phyloP scores from a whole-genome alignment of 2,113 vertebrate genomes.

The Noturus placidus region DNA sequence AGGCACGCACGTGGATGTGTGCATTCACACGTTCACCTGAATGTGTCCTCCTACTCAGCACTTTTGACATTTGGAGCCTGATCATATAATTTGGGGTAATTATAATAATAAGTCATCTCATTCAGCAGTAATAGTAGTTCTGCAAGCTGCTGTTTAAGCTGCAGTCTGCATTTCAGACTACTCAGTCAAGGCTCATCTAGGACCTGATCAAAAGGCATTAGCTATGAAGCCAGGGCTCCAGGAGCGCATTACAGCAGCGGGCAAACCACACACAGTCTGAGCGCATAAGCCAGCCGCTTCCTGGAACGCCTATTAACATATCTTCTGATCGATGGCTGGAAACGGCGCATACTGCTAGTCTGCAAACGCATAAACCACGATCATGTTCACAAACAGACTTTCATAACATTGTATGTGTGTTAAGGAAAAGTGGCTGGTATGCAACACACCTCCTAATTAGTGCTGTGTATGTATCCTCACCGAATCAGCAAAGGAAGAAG shows the following conservation, averaged over 20 bases:
- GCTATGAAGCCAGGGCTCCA: constrained; percentile 35
- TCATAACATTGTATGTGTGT: constrained; percentile 6
- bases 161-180: constrained; percentile 42
- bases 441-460: constrained; percentile 25
- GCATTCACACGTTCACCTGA: constrained; percentile 40
- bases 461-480: constrained; percentile 6
- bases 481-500: constrained; percentile 32
- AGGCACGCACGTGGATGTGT: neutral
- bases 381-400: constrained; percentile 12
- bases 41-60: constrained; percentile 43
- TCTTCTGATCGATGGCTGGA: neutral
- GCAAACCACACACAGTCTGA: constrained; percentile 47
- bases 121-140: constrained; percentile 54
- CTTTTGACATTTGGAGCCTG: constrained; percentile 48
- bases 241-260: constrained; percentile 36
- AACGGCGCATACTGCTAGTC: neutral
- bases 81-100: constrained; percentile 56
- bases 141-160: constrained; percentile 48
- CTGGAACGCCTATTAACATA: constrained; percentile 43
- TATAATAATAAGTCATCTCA: constrained; percentile 54
- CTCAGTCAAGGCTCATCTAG: constrained; percentile 53
- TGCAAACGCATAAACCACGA: constrained; percentile 20
- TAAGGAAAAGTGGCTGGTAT: neutral
- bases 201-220: constrained; percentile 41
- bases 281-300: constrained; percentile 30